Evolutionary conservation across 2,888 invertebrate genomes (phyloP), one percentile per base, ranked within the genome.

Genomic region (Sipha maydis): DNA sequence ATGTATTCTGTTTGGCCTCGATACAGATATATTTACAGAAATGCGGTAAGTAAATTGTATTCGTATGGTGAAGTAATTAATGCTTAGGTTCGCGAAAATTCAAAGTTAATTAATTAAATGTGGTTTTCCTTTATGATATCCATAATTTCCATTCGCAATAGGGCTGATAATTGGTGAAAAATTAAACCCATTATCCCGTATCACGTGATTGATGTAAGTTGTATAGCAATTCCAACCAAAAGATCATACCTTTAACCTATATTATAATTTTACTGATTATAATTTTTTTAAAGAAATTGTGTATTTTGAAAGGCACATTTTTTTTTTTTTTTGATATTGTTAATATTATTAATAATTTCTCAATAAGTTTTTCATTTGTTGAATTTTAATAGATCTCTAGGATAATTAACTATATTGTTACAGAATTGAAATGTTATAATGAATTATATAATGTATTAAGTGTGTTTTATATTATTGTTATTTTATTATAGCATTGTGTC

Each of bases 401-500:
- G 11, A 48, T 48, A 48, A 3, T 48, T 11, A 14, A 48, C 11
- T 48, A 48, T 48, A 11, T 41, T 8, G 9, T 0, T 41, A 41
- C 11, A 11, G 41, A 41, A 11, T 41, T 41, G 8, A 41, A 11
- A 41, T 48, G 8, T 48, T 48, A 48, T 48, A 14, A 48, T 14
- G 48, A 48, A 14, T 48, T 1, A 48, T 3, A 14, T 48, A 48
- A 48, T 14, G 9, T 14, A 48, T 14, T 1, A 1, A 48, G 21
- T 54, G 34, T 28, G 31, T 25, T 80, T 67, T 34, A 61, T 69
- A 76, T 11, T 41, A 48, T 79, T 56, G 28, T 11, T 11, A 48
- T 41, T 14, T 48, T n/a, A 67, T 89, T 89, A 21, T 69, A 89
- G 84, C 71, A 90, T 83, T 85, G 75, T 83, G 56, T 84, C n/a